A percentile compares a stretch with the other conserved stretches of the same genome.
These are phyloP conservation scores for Biston stratarius DNA, from an alignment of 2,888 invertebrate genomes.

Conservation along the genomic window DNA sequence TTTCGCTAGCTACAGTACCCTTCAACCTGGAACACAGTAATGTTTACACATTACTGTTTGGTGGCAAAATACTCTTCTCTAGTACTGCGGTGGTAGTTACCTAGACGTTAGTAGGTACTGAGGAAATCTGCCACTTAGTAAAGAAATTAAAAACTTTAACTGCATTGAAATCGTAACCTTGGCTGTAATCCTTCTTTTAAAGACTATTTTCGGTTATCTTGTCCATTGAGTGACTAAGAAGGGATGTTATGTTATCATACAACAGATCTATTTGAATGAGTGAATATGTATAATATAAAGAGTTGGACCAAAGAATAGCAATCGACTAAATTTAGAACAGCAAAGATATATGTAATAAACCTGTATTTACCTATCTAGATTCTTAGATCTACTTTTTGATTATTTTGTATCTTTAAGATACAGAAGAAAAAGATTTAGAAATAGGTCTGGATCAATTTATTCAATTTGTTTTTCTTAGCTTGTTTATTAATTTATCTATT, in stretches of 20 bases:
- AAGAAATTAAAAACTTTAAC: too few species aligned
- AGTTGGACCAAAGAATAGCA: constrained; percentile 27
- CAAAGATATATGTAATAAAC: constrained; percentile 22
- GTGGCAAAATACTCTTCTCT: too few species aligned
- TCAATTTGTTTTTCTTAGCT: neutral
- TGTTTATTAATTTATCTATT: too few species aligned
- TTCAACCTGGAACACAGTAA: too few species aligned
- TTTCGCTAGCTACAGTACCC: too few species aligned
- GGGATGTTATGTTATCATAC: neutral
- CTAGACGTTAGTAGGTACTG: too few species aligned
- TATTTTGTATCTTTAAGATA: constrained; percentile 34
- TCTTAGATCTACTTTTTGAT: constrained; percentile 12
- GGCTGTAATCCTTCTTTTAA: too few species aligned
- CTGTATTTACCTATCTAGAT: constrained; percentile 25
- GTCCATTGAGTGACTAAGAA: neutral
- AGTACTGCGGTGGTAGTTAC: too few species aligned
- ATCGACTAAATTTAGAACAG: constrained; percentile 29
- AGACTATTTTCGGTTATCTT: neutral
- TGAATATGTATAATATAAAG: constrained; percentile 3
- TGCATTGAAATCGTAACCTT: too few species aligned
- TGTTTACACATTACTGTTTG: too few species aligned
- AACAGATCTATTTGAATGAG: constrained; percentile 5
- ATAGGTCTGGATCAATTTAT: constrained; percentile 8
- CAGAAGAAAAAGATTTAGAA: constrained; percentile 18
- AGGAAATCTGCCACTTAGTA: too few species aligned